A percentile compares a stretch with the other conserved stretches of the same genome.
Conservation (phyloP, 2,113 vertebrate genomes). For the Uria lomvia region DNA sequence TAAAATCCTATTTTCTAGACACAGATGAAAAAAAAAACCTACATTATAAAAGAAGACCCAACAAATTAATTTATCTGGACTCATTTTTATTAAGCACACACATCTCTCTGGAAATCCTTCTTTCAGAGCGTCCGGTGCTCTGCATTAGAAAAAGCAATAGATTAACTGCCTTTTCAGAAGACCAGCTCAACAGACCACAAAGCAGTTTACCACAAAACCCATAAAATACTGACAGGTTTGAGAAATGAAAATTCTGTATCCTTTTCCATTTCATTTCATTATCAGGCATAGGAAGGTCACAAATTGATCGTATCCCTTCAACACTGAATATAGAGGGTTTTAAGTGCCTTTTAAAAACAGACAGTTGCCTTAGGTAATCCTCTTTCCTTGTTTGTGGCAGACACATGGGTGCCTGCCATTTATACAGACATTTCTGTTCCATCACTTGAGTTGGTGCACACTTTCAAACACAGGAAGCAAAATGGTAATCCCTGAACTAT, state of each 20-base stretch:
- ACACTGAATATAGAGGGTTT: neutral
- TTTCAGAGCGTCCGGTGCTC: neutral
- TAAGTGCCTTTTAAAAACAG: slow-evolving; percentile 31
- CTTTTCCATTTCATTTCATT: slow-evolving; percentile 30
- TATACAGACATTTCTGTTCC: neutral
- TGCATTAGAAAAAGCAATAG: neutral
- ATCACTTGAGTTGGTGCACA: neutral
- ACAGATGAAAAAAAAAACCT: neutral
- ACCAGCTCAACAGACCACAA: neutral
- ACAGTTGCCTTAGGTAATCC: slow-evolving; percentile 2
- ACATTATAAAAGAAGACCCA: neutral
- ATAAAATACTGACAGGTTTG: slow-evolving; percentile 19
- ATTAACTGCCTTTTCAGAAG: neutral
- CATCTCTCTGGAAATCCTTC: neutral
- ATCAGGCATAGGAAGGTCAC: slow-evolving; percentile 53
- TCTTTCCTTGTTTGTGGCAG: neutral
- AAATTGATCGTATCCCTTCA: slow-evolving; percentile 65
- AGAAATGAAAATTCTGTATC: slow-evolving; percentile 37
- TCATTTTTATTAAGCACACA: neutral
- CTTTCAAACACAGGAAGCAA: neutral
- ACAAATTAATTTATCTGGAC: neutral
- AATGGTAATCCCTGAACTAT: neutral
- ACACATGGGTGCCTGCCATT: neutral
- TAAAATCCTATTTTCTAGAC: neutral
- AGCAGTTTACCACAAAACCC: neutral